A percentile compares a stretch with the other conserved stretches of the same genome.
Evolutionary conservation across 2,797 vertebrate genomes (phyloP).

Genomic region (Streptopelia turtur): DNA sequence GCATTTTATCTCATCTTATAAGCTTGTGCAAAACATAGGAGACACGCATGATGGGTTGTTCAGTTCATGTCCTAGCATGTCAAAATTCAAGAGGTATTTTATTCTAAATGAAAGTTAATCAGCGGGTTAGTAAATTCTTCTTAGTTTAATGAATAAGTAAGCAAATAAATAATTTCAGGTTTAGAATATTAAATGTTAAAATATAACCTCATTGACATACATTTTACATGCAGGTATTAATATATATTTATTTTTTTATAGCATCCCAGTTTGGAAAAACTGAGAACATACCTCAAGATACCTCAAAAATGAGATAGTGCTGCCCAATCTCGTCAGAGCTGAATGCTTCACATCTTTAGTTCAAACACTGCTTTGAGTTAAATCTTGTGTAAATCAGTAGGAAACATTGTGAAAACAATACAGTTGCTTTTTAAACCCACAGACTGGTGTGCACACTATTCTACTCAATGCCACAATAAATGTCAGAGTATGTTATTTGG

Average conservation of each 20-base stretch:
- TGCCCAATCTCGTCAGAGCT: not conserved
- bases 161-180: not conserved
- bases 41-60: rapidly evolving
- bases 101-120: not conserved
- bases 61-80: not conserved
- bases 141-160: not conserved
- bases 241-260: not conserved
- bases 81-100: not conserved
- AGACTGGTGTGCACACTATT: not conserved
- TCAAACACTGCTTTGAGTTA: not conserved
- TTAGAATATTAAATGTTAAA: not conserved
- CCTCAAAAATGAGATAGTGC: not conserved
- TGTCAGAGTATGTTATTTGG: not conserved
- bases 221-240: not conserved
- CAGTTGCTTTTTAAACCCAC: not conserved
- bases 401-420: not conserved
- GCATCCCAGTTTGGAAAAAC: not conserved
- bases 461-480: not conserved
- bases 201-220: too few relatives aligned
- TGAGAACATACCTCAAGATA: not conserved
- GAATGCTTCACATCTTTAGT: not conserved
- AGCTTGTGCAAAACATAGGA: not conserved
- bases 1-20: not conserved
- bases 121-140: not conserved
- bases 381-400: not conserved